Conservation (phyloP, 2,888 invertebrate species). For the Amiota minor region DNA sequence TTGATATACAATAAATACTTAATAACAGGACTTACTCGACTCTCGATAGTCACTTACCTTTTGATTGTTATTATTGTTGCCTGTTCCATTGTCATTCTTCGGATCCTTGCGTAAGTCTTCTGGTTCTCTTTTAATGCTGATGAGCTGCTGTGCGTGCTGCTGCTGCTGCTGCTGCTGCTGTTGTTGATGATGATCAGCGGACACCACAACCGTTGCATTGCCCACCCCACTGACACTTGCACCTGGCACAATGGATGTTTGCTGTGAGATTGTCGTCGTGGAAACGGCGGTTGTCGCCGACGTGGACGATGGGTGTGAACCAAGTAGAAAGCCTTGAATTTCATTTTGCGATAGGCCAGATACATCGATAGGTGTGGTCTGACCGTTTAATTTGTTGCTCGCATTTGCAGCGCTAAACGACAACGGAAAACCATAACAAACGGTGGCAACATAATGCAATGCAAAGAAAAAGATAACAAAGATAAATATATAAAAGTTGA, state of each 20-base stretch:
- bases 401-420: constrained; percentile 70
- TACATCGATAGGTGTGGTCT: constrained; percentile 75
- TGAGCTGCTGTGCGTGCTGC: constrained; percentile 65
- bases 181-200: constrained; percentile 53
- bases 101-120: constrained; percentile 74
- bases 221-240: constrained; percentile 28
- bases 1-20: not conserved
- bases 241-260: constrained; percentile 32
- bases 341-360: constrained; percentile 75
- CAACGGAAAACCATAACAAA: constrained; percentile 33
- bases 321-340: constrained; percentile 74
- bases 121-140: constrained; percentile 74
- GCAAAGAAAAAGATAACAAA: constrained; percentile 33
- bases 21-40: not conserved
- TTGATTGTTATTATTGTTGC: constrained; percentile 60
- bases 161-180: constrained; percentile 56
- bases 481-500: constrained; percentile 28
- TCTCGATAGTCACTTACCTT: constrained; percentile 67
- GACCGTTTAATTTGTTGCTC: constrained; percentile 73
- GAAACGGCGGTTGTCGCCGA: constrained; percentile 66
- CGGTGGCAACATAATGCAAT: constrained; percentile 20
- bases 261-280: constrained; percentile 68
- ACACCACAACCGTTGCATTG: constrained; percentile 33
- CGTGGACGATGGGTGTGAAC: constrained; percentile 73
- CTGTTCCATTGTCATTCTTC: constrained; percentile 68